Evolutionary conservation across 2,113 vertebrate species (phyloP), one percentile per base, ranked within the genome.

Genomic region (Oreochromis aureus): DNA sequence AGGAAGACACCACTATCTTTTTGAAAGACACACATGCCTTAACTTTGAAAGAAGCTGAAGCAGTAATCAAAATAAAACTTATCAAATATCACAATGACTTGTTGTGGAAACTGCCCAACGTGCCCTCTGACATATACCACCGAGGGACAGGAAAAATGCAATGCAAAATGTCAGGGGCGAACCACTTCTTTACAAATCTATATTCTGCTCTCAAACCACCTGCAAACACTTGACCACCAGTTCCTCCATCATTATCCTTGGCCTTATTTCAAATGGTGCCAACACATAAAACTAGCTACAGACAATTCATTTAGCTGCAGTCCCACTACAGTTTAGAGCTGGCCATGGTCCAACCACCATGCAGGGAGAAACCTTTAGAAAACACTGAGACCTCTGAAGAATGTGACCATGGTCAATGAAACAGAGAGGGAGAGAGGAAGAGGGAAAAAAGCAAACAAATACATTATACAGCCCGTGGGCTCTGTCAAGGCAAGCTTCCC

Each of bases 321-420:
- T 90, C 81, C 78, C 54, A 36, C 82, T 90, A 90, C 82, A 93
- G 92, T 92, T 93, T 46, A 36, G 81, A 91, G 63, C 87, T 96
- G 94, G 94, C 95, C 6, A 1, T 19, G 44, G 27, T 94, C 94
- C 94, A 95, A 88, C 76, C 83, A 88, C 90, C 91, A 86, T 30
- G 83, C 90, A 78, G 24, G 91, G 84, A 87, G 90, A 93, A 95
- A 96, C 95, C 95, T 95, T 95, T 92, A 89, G 89, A 95, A 96
- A 96, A 93, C 94, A 94, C 92, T 86, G 93, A 94, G 93, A 91
- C 92, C 93, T 94, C 94, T 24, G 89, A 95, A 94, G 94, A 96
- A 96, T 96, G 95, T 91, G 94, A 92, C 92, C 93, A 93, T 87
- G 93, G 95, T 95, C 93, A 95, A 93, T 93, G 94, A 91, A 87